A percentile compares a stretch with the other conserved stretches of the same genome.
Conservation (phyloP, 92 coral and sea anemone species). For the Hydrozoanthus gracilis region DNA sequence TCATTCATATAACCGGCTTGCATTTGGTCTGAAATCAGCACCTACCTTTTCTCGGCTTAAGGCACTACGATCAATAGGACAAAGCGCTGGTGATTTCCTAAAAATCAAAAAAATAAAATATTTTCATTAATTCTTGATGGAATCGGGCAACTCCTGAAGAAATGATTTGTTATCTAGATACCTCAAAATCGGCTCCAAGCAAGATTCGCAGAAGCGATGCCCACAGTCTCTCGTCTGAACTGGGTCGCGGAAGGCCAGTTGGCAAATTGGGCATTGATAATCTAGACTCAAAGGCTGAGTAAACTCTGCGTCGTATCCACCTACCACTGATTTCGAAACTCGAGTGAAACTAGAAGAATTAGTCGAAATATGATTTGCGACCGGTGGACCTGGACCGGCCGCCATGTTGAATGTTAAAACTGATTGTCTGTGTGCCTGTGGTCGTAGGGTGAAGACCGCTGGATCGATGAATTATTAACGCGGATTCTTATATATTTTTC, state of each 20-base stretch:
- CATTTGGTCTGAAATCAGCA: neutral
- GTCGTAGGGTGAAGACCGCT: conserved; percentile 44
- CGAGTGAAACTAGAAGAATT: conserved; percentile 62
- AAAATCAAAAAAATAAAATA: conserved; percentile 12
- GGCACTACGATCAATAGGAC: conserved; percentile 94
- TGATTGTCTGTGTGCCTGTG: conserved; percentile 17
- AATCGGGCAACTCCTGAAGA: neutral
- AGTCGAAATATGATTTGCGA: conserved; percentile 59
- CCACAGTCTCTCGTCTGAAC: conserved; percentile 99
- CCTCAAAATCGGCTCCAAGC: conserved; percentile 98
- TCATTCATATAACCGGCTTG: neutral
- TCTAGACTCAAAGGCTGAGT: conserved; percentile 84
- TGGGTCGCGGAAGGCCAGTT: conserved; percentile 98
- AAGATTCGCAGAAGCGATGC: conserved; percentile 97
- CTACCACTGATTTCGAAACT: conserved; percentile 70
- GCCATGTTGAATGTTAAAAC: conserved; percentile 80
- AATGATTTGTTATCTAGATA: conserved; percentile 30
- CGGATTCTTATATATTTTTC: too few relatives aligned
- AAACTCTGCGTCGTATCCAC: conserved; percentile 97
- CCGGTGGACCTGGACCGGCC: conserved; percentile 61
- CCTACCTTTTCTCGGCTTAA: conserved; percentile 95
- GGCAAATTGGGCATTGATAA: conserved; percentile 98
- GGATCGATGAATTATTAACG: conserved; percentile 77
- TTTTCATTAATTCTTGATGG: neutral
- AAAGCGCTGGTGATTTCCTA: conserved; percentile 94